These are phyloP conservation scores for Turritopsis rubra DNA, from an alignment of 30 jellyfish, hydroid and myxozoan species.

Conservation along the genomic window DNA sequence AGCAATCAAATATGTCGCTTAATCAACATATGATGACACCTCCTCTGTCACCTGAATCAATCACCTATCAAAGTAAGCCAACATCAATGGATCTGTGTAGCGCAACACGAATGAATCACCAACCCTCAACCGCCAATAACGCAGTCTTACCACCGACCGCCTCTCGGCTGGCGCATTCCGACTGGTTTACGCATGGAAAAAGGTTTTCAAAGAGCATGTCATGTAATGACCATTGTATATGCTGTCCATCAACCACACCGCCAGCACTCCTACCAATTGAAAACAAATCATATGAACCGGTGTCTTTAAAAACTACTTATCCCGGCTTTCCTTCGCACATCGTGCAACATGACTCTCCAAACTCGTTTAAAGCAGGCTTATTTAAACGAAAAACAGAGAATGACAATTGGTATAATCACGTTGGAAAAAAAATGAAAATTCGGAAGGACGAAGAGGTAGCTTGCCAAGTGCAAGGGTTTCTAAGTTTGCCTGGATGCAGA, in stretches of 20 bases:
- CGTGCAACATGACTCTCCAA: too few species aligned
- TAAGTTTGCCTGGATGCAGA: constrained; percentile 58
- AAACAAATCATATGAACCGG: background rate
- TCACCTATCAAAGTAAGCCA: background rate
- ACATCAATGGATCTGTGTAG: background rate
- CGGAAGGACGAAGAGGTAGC: constrained; percentile 36
- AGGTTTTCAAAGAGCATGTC: background rate
- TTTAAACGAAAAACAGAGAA: background rate
- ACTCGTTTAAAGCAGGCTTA: too few species aligned
- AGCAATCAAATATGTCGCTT: background rate
- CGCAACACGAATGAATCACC: background rate
- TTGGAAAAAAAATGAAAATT: background rate
- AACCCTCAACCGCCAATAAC: background rate
- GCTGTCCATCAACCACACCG: background rate
- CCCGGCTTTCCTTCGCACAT: background rate
- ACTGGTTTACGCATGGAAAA: background rate
- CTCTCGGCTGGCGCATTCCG: background rate
- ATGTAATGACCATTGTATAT: background rate
- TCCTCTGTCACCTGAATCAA: constrained; percentile 26
- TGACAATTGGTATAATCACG: background rate
- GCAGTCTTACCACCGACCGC: background rate
- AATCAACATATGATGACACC: constrained; percentile 14
- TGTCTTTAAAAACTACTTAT: too few species aligned
- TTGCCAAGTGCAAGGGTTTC: constrained; percentile 58
- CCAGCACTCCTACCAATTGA: background rate